A percentile compares a stretch with the other conserved stretches of the same genome.
Conservation (phyloP, 30 jellyfish, hydroid and myxozoan species). For the Mastigias papua region DNA sequence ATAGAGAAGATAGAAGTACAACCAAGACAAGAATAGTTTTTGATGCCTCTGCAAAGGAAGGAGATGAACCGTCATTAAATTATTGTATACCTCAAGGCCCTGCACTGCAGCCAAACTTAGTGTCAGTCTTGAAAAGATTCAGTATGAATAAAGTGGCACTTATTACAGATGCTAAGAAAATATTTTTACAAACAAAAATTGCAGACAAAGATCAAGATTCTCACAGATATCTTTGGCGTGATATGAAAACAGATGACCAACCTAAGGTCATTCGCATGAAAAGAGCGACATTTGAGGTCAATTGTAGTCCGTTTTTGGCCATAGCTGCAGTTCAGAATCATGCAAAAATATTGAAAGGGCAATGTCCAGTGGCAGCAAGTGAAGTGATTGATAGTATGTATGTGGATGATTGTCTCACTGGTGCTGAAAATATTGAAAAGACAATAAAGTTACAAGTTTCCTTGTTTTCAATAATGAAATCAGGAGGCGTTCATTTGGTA, state of each 20-base stretch:
- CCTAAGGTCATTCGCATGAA: not conserved
- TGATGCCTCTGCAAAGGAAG: no score
- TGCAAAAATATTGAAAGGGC: conserved; percentile 13
- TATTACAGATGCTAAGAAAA: no score
- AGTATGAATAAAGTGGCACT: not conserved
- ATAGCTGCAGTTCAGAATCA: conserved; percentile 5
- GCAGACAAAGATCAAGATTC: no score
- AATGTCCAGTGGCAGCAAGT: conserved; percentile 30
- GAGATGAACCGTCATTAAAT: no score
- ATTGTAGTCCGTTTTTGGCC: conserved; percentile 24
- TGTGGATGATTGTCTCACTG: conserved; percentile 31
- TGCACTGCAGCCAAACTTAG: no score
- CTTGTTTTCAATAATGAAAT: not conserved
- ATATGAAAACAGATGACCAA: no score
- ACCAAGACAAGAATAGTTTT: no score
- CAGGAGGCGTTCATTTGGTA: not conserved
- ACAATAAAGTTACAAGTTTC: not conserved
- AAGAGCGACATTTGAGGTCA: conserved; percentile 39
- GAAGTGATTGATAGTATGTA: conserved; percentile 5
- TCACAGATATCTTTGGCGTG: no score
- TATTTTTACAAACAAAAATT: no score
- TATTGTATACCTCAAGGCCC: no score
- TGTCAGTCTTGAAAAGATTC: no score
- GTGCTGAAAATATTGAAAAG: conserved; percentile 21
- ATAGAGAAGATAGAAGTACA: no score